Evolutionary conservation across 1,140 invertebrate genomes (phyloP).

Genomic region (Elymnias hypermnestra): DNA sequence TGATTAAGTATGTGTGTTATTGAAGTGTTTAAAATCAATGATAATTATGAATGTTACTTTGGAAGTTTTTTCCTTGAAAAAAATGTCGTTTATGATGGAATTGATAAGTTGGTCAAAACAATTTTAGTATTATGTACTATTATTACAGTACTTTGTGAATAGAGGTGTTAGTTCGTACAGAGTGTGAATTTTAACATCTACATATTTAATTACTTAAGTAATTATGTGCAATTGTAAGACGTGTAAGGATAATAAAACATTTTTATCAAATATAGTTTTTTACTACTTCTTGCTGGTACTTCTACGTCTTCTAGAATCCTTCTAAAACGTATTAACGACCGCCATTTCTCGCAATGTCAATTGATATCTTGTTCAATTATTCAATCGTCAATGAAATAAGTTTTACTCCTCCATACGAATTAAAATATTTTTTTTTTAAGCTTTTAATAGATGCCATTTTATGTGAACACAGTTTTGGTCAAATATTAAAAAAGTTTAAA

Average conservation of each 20-base stretch:
- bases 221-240: conserved; percentile 33
- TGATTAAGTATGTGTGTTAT: background rate
- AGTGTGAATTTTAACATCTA: conserved; percentile 31
- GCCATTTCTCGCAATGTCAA: too few species aligned
- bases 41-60: background rate
- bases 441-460: too few species aligned
- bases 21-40: background rate
- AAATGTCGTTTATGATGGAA: conserved; percentile 7
- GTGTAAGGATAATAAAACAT: conserved; percentile 35
- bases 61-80: too few species aligned
- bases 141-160: conserved; percentile 9
- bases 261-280: conserved; percentile 23
- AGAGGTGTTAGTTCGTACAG: conserved; percentile 25
- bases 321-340: too few species aligned
- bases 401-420: too few species aligned
- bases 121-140: conserved; percentile 1
- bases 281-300: too few species aligned
- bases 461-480: too few species aligned
- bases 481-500: too few species aligned
- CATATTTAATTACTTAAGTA: conserved; percentile 18
- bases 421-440: too few species aligned
- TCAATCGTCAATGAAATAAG: too few species aligned
- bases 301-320: too few species aligned
- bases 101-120: conserved; percentile 13
- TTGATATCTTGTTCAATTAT: too few species aligned